Base-by-base conservation (phyloP, 2,888 invertebrate genomes). In the Hanleya hanleyi region DNA sequence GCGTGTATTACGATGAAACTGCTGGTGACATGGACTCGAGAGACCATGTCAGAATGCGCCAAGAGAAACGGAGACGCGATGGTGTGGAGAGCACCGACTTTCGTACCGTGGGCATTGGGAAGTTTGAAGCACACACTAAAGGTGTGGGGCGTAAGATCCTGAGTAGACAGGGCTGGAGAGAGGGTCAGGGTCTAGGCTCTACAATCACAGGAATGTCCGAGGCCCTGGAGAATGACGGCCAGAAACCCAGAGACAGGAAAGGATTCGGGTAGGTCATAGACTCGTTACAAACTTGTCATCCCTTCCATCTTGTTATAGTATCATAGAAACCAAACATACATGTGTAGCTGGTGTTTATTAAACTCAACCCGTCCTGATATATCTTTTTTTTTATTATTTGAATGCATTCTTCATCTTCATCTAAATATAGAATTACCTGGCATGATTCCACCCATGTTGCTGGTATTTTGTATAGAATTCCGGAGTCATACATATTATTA, bases 141-240 rank as follows among this genome's bases (percentile, higher is more conserved):
- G 91, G 92, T 12, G 80, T 92, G 78, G 92, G 92, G 22, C 82
- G 92, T 22, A 90, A 87, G 72, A 80, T 92, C 35, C 75, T 92
- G 86, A 90, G 91, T 81, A 84, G 87, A 33, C 90, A 90, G 67
- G 93, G 93, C 3, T 93, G 93, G 93, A 87, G 81, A 62, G 91
- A 92, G 35, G 93, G 93, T 1, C 77, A 86, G 67, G 92, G 92
- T 9, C 84, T 93, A 22, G 93, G 93, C 1, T 84, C 81, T 49
- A 79, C 84, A 47, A 74, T 83, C 4, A 78, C 80, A 41, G 92
- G 92, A 36, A 89, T 90, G 68, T 71, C 84, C 35, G 84, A 89
- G 69, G 85, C 86, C 33, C 76, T 90, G 22, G 84, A 86, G 29
- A 87, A 83, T 72, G 89, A 90, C 38, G 90, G 90, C 1, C 88